Percentiles rank a stretch among this genome's conserved stretches.
These are phyloP conservation scores for Lophotriccus pileatus DNA, from an alignment of 2,797 vertebrate species.

Conservation along the genomic window DNA sequence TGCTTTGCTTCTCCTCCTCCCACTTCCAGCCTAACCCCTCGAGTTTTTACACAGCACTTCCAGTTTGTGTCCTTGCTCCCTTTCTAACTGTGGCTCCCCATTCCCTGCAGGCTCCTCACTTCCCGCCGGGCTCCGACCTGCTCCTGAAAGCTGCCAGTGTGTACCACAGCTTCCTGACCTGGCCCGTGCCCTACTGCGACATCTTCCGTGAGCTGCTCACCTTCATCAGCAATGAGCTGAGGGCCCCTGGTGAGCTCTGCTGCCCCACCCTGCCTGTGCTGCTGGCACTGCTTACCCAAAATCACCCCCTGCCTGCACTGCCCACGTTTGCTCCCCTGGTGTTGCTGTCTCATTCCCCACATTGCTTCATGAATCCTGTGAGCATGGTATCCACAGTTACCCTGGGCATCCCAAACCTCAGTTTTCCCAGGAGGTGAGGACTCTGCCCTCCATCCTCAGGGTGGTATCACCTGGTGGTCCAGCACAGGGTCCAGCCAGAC, in stretches of 20 bases:
- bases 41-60: accelerated
- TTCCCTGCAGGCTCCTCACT: constrained; percentile 83
- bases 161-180: constrained; percentile 89
- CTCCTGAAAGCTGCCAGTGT: constrained; percentile 82
- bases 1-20: not conserved
- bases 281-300: not conserved
- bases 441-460: not conserved
- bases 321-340: not conserved
- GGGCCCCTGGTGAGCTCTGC: constrained; percentile 83
- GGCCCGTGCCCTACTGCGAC: constrained; percentile 90
- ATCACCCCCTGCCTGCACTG: accelerated
- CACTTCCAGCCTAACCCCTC: not conserved
- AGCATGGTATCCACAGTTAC: accelerated
- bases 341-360: not conserved
- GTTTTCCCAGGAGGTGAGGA: not conserved
- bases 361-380: not conserved
- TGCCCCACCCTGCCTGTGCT: accelerated
- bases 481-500: not conserved
- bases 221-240: constrained; percentile 87
- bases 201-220: constrained; percentile 87
- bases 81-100: accelerated
- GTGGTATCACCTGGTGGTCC: not conserved
- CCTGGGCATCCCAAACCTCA: not conserved
- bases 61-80: not conserved
- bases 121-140: constrained; percentile 81